Evolutionary conservation across 2,113 vertebrate species (phyloP), one percentile per base, ranked within the genome.

Genomic region (Galeopterus variegatus): DNA sequence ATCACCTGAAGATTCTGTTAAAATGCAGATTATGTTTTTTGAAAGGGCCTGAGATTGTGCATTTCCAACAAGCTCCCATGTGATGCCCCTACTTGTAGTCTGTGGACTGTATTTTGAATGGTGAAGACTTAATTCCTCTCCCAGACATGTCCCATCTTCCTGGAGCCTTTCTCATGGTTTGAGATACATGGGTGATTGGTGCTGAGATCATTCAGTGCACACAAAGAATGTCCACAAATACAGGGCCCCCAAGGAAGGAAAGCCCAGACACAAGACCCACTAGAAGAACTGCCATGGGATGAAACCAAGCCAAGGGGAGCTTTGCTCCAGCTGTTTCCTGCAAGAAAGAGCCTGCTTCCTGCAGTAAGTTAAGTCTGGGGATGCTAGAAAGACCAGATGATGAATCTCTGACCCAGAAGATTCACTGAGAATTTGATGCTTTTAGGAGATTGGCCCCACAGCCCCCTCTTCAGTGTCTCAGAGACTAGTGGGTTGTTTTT

Each of bases 61-160:
- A 1, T 64, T 48, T 15, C 69, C 13, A 1, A 18, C 19, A 8
- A 3, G 8, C 69, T 67, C 86, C 50, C 17, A n/a, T 67, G 17
- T 7, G 4, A 5, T 8, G 26, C 9, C n/a, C 67, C 3, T 0
- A 5, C 6, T 6, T 8, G 28, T 6, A 11, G 56, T 31, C 60
- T 65, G 50, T 3, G 19, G 60, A 31, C 33, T 13, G 0, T 14
- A 0, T n/a, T 79, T 28, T 1, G 24, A 31, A 64, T 28, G 52
- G 26, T 3, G 2, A 64, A 48, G 28, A 5, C 48, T 58, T 12
- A 28, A 72, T 8, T 52, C 17, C 1, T 21, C 9, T 14, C 19
- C n/a, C 76, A 69, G 88, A 23, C 36, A 4, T 1, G 3, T 10
- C 33, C 48, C 73, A 1, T 31, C 79, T 72, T 7, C 90, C 56